Conservation (phyloP, 2,888 invertebrate species). For the Pristionchus maxplancki region DNA sequence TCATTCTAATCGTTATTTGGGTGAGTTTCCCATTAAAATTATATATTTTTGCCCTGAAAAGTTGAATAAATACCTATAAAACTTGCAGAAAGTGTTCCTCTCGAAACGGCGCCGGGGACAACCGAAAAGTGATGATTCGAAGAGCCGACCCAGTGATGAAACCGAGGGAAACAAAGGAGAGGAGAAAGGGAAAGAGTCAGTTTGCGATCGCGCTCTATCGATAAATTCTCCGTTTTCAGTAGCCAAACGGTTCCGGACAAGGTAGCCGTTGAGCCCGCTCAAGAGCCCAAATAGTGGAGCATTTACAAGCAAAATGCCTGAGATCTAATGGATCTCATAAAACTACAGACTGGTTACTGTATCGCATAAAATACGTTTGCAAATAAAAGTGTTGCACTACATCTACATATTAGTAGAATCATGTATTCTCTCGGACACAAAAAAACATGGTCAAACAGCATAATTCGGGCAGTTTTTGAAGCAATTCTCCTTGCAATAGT, state of each 20-base stretch:
- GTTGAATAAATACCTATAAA: neutral
- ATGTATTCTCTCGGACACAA: no score
- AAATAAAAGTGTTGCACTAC: no score
- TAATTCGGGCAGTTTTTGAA: neutral
- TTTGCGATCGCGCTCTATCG: neutral
- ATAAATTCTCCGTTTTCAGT: neutral
- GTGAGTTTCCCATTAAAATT: neutral
- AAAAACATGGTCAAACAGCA: neutral
- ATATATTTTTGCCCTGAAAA: no score
- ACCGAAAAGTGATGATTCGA: neutral
- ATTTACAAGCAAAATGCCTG: neutral
- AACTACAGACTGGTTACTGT: neutral
- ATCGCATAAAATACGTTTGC: neutral
- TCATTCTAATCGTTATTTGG: neutral
- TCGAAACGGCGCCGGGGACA: neutral
- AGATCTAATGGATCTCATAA: neutral
- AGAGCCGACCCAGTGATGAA: neutral
- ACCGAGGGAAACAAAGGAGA: neutral
- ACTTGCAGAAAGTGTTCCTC: neutral
- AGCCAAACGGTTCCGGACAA: neutral
- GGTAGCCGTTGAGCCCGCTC: neutral
- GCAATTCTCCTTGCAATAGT: neutral
- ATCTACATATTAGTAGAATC: no score
- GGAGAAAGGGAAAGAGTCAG: neutral
- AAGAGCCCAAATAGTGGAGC: neutral